Evolutionary conservation across 37 sponge, comb jelly and placozoan genomes (phyloP), one percentile per base, ranked within the genome.

Genomic region (Chondrilla cf. caribensis): DNA sequence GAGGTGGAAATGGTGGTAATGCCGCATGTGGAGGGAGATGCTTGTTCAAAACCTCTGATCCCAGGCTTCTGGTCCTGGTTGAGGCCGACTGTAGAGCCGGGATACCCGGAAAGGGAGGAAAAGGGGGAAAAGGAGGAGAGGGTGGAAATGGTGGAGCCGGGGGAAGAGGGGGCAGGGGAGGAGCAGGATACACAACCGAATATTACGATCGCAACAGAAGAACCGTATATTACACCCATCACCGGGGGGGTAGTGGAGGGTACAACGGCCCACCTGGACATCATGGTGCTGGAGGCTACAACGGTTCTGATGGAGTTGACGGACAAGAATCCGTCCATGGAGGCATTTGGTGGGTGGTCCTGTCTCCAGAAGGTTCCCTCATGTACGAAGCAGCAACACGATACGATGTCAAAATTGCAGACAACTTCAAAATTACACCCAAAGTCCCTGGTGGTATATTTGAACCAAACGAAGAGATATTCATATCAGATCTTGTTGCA

Each of bases 391-490:
- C 86, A 5, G 38, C 51, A 3, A 67, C 81, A 59, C 55, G 90
- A 43, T 93, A 78, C 32, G 84, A 89, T 70, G 81, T 66, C 19
- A 83, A 73, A 32, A 80, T 93, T 31, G 22, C 58, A 1, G 29
- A 68, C 19, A 41, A 86, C 8, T 64, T 81, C 21, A 22, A 66
- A 0, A 40, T 84, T 25, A 35, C 62, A 0, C 39, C 64, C 28
- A 21, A 72, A 38, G 24, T 51, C 41, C 70, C 80, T 19, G 80
- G 75, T 81, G 87, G 76, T 6, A 80, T 84, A 29, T 89, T 79
- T 81, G 87, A 88, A 60, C 89, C 89, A n/a, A 84, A 88, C 62
- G 84, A 86, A 51, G 38, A 65, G 47, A 83, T 93, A 3, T 32
- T 21, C 18, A 72, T 93, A 1, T 55, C 75, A 25, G 44, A 79